These are phyloP conservation scores for Lycaon pictus DNA, from an alignment of 2,113 vertebrate species.

Conservation along the genomic window DNA sequence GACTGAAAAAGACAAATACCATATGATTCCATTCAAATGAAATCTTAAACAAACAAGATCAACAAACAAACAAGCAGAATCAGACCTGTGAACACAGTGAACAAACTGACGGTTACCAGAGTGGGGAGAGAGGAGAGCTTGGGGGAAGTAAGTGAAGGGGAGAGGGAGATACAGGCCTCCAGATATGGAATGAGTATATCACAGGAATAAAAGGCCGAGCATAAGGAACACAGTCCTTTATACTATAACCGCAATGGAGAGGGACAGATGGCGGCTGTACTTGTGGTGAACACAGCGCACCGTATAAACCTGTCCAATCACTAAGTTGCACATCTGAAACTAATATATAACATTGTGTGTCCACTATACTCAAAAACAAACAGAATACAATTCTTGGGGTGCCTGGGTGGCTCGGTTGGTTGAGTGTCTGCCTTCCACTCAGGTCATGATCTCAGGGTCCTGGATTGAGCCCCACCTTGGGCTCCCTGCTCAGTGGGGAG, in stretches of 20 bases:
- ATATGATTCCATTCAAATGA: background rate
- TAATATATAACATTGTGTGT: background rate
- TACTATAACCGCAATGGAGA: background rate
- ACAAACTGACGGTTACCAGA: background rate
- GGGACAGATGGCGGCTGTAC: background rate
- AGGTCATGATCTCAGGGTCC: no score
- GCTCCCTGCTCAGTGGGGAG: no score
- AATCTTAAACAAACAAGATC: background rate
- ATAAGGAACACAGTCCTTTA: background rate
- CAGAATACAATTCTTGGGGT: background rate
- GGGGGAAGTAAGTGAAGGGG: background rate
- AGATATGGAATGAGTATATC: background rate
- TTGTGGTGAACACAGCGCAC: background rate
- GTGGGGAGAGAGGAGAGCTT: background rate
- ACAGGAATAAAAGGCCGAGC: background rate
- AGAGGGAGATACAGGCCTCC: background rate
- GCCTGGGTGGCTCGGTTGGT: no score
- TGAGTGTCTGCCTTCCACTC: no score
- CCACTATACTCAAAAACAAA: background rate
- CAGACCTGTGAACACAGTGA: background rate
- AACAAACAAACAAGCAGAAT: background rate
- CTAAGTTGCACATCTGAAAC: background rate
- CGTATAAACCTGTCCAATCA: background rate
- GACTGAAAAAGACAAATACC: background rate
- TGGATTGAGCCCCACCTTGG: no score